Base-by-base conservation (phyloP, 2,888 invertebrate genomes). In the Eurytoma adleriae region DNA sequence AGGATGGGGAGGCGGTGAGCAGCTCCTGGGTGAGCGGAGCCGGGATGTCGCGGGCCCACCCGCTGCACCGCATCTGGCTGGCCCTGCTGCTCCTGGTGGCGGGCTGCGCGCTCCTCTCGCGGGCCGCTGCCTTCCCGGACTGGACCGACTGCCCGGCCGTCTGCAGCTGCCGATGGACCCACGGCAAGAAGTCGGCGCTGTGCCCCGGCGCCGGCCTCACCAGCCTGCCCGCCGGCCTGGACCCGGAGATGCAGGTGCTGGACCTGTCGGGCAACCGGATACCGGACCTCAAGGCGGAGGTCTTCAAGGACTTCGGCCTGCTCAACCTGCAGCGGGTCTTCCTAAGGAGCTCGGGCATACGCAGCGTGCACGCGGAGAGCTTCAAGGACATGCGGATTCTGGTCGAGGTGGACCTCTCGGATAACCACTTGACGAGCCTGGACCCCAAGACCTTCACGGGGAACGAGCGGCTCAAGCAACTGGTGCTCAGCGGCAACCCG, bases 111-210 rank as follows among this genome's bases (percentile, higher is more conserved):
- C 77, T 89, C 66, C 83, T 85, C 20, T 87, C 88, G 3, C 82
- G 84, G 27, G 93, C 92, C 85, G 91, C 92, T 82, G 92, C 93
- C 83, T 93, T 93, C 85, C 94, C 94, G 82, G 97, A 97, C 91
- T 97, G 96, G 96, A 96, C 96, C 73, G 96, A 96, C 91, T 97
- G 97, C 91, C 96, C 96, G 87, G 93, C 94, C 84, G 94, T 95
- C 86, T 97, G 97, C 91, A 94, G 94, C 87, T 97, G 97, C 93
- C 97, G 96, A 92, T 98, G 97, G 97, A 95, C 96, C 62, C 96
- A 95, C 82, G 97, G 97, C 82, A 97, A 97, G 91, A 96, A 96
- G 91, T 96, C 96, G 62, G 97, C 97, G 77, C 93, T 96, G 80
- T 98, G 97, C 91, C 94, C 94, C 83, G 95, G 96, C 87, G 94